Evolutionary conservation across 2,797 vertebrate species (phyloP).

Genomic region (Eulemur mongoz): DNA sequence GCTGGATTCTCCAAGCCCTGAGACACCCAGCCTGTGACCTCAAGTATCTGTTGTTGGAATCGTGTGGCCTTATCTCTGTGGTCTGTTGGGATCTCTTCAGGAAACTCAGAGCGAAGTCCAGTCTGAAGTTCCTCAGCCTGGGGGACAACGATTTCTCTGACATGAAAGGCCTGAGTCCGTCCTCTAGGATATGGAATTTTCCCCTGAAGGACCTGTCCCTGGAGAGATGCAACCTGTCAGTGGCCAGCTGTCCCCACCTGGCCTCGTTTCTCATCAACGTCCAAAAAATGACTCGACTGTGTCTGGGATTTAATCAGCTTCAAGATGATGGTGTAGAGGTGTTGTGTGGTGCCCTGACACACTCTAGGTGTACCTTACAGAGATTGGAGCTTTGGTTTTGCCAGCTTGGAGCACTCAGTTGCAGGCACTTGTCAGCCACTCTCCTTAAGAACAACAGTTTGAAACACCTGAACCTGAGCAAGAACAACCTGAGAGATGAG

Average conservation of each 20-base stretch:
- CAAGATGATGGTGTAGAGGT: accelerated
- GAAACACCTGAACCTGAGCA: background rate
- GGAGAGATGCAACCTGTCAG: background rate
- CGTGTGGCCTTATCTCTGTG: background rate
- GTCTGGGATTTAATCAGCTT: background rate
- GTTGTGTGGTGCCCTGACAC: background rate
- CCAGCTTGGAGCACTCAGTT: background rate
- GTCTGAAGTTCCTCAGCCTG: slow-evolving; percentile 30
- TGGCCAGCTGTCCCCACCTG: accelerated
- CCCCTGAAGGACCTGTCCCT: slow-evolving; percentile 15
- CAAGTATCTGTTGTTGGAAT: slow-evolving; percentile 26
- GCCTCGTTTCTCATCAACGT: background rate
- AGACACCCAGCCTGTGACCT: background rate
- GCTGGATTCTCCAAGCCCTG: background rate
- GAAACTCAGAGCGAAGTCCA: background rate
- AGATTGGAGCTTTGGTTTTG: slow-evolving; percentile 38
- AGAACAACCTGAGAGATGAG: background rate
- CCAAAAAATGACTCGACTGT: background rate
- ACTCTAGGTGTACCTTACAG: background rate
- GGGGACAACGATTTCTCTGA: background rate
- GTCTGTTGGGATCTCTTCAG: background rate
- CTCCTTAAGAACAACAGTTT: background rate
- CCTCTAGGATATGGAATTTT: accelerated
- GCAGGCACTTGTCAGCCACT: background rate
- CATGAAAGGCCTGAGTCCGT: background rate